These are phyloP conservation scores for Borostomias antarcticus DNA, from an alignment of 2,797 vertebrate genomes.

Conservation along the genomic window DNA sequence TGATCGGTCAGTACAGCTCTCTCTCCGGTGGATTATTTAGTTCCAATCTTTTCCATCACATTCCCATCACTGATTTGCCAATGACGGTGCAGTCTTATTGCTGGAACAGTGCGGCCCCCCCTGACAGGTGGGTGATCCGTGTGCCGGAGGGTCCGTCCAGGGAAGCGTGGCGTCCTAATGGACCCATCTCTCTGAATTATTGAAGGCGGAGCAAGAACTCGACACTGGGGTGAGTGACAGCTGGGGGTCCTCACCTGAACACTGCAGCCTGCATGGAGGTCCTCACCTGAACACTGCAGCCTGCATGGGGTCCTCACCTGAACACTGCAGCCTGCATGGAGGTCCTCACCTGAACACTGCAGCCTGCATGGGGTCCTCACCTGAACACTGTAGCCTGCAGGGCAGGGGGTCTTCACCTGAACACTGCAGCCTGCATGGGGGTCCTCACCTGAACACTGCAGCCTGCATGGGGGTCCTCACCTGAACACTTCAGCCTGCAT, in stretches of 20 bases:
- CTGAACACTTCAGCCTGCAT: too few species aligned
- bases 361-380: too few species aligned
- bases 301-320: too few species aligned
- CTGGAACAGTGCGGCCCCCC: background rate
- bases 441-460: too few species aligned
- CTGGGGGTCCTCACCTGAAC: constrained; percentile 2
- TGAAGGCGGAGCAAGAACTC: constrained; percentile 60
- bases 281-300: background rate
- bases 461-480: too few species aligned
- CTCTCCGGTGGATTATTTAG: too few species aligned
- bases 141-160: constrained; percentile 4
- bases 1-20: background rate
- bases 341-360: too few species aligned
- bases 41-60: background rate
- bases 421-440: too few species aligned
- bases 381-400: too few species aligned
- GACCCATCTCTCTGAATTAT: constrained; percentile 61
- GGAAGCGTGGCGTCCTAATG: constrained; percentile 38
- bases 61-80: background rate
- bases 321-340: too few species aligned
- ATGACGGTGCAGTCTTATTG: background rate
- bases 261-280: constrained; percentile 31
- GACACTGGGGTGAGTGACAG: constrained; percentile 49
- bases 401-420: too few species aligned
- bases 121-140: constrained; percentile 29